These are phyloP conservation scores for Scaptomyza montana DNA, from an alignment of 1,140 invertebrate species.

Conservation along the genomic window DNA sequence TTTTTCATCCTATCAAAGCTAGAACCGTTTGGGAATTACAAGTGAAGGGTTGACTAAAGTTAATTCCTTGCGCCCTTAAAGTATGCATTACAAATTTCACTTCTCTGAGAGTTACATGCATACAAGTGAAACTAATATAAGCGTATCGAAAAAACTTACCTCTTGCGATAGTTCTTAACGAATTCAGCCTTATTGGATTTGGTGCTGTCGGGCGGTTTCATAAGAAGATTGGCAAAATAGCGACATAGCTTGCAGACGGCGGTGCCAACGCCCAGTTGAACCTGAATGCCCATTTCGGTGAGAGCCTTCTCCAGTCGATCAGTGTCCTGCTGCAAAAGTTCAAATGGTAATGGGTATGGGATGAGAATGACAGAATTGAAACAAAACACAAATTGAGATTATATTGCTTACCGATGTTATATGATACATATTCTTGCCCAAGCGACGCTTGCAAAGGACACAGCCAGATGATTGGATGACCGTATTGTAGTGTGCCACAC, in stretches of 20 bases:
- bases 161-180: slow-evolving; percentile 88
- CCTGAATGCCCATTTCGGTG: slow-evolving; percentile 87
- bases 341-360: not conserved
- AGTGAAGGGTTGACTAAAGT: too few relatives aligned
- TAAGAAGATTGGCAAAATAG: slow-evolving; percentile 89
- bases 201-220: slow-evolving; percentile 85
- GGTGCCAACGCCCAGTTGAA: slow-evolving; percentile 85
- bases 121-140: too few relatives aligned
- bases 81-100: too few relatives aligned
- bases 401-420: slow-evolving; percentile 84
- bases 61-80: too few relatives aligned
- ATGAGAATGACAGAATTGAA: too few relatives aligned
- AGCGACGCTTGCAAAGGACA: slow-evolving; percentile 89
- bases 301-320: slow-evolving; percentile 88
- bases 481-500: slow-evolving; percentile 86
- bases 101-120: too few relatives aligned
- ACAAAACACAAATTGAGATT: rapidly evolving
- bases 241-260: slow-evolving; percentile 92
- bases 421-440: slow-evolving; percentile 89
- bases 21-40: too few relatives aligned
- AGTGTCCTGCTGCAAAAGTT: slow-evolving; percentile 84
- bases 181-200: slow-evolving; percentile 87
- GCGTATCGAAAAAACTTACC: slow-evolving; percentile 84
- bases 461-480: slow-evolving; percentile 90
- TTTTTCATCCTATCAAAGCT: too few relatives aligned